Evolutionary conservation across 2,888 invertebrate species (phyloP).

Genomic region (Drosophila acutilabella): DNA sequence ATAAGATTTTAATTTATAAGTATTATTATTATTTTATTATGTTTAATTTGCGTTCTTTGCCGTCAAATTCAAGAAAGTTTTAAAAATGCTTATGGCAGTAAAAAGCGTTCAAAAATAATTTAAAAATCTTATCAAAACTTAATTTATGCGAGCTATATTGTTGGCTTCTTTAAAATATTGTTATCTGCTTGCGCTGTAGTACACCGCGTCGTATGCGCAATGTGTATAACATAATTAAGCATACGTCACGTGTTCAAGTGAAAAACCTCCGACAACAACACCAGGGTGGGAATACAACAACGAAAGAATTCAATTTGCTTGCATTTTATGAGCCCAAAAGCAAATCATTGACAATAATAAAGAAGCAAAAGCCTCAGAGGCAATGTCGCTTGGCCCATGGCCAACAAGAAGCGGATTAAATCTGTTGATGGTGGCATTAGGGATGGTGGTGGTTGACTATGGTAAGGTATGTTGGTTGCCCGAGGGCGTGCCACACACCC

Average conservation of each 20-base stretch:
- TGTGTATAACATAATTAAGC: slow-evolving; percentile 52
- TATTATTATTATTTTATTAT: too few species aligned
- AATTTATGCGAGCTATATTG: too few species aligned
- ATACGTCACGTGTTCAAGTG: slow-evolving; percentile 52
- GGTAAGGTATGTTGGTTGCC: background rate
- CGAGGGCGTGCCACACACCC: slow-evolving; percentile 17
- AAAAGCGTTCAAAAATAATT: too few species aligned
- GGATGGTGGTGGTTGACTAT: background rate
- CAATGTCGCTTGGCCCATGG: slow-evolving; percentile 41
- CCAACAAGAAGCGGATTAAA: slow-evolving; percentile 34
- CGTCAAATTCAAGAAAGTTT: too few species aligned
- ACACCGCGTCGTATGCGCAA: slow-evolving; percentile 50
- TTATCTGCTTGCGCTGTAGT: background rate
- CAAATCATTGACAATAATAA: slow-evolving; percentile 80
- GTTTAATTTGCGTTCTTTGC: too few species aligned
- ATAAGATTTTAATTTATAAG: too few species aligned
- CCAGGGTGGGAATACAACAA: background rate
- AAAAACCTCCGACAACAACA: slow-evolving; percentile 1
- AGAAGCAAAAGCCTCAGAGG: slow-evolving; percentile 37
- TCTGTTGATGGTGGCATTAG: background rate
- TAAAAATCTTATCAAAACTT: too few species aligned
- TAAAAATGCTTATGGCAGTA: too few species aligned
- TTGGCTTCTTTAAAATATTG: slow-evolving; percentile 11
- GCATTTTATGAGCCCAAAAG: slow-evolving; percentile 76
- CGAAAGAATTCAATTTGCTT: slow-evolving; percentile 75